phyloP scores from a whole-genome alignment of 2,797 vertebrate genomes.

The Phoeniculus purpureus region DNA sequence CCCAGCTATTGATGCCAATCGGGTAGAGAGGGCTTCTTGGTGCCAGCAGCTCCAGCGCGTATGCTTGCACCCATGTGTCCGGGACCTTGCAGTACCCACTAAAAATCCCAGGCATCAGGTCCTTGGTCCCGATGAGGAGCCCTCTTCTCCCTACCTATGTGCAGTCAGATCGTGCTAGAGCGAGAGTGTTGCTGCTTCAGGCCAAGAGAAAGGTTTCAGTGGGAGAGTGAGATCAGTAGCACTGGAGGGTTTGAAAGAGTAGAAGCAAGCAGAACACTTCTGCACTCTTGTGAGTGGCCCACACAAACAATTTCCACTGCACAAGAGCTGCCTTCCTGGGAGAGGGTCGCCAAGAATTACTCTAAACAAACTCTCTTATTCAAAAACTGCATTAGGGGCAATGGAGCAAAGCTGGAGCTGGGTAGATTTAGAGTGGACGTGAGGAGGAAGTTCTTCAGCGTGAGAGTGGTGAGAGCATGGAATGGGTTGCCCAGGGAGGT shows the following conservation, averaged over 20 bases:
- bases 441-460: too few relatives aligned
- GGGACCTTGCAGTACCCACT: background rate
- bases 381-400: too few relatives aligned
- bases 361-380: background rate
- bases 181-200: background rate
- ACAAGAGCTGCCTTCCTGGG: background rate
- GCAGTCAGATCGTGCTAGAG: rapidly evolving
- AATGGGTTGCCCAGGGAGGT: too few relatives aligned
- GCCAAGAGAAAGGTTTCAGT: background rate
- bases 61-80: rapidly evolving
- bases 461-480: too few relatives aligned
- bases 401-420: too few relatives aligned
- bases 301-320: background rate
- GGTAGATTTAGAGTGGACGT: too few relatives aligned
- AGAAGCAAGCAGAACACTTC: background rate
- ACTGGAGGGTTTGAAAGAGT: background rate
- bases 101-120: background rate
- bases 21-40: background rate
- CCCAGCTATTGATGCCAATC: too few relatives aligned
- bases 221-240: background rate
- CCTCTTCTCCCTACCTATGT: background rate
- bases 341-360: background rate
- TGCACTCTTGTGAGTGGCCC: background rate
- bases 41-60: background rate
- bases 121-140: background rate